Conservation (phyloP, 2,113 vertebrate species). For the Aleadryas rufinucha region DNA sequence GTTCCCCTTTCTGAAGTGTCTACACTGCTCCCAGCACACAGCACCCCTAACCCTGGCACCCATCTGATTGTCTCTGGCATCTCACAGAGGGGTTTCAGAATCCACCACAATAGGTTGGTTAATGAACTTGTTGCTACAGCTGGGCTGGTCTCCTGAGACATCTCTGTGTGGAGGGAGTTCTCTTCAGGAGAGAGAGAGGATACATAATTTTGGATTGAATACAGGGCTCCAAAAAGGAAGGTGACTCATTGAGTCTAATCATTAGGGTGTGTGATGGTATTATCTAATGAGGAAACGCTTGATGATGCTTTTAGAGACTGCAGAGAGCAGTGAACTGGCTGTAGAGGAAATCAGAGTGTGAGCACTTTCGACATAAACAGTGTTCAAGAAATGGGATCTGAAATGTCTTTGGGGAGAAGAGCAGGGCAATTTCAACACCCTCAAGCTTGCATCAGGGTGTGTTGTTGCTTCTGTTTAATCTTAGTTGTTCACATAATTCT, state of each 20-base stretch:
- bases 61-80: not conserved
- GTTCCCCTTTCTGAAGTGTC: not conserved
- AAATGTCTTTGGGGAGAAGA: slow-evolving; percentile 49
- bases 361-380: slow-evolving; percentile 41
- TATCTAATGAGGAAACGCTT: slow-evolving; percentile 67
- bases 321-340: slow-evolving; percentile 26
- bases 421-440: slow-evolving; percentile 33
- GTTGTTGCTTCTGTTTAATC: slow-evolving; percentile 32
- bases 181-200: slow-evolving; percentile 40
- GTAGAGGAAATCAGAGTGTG: slow-evolving; percentile 43
- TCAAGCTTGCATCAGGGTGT: slow-evolving; percentile 35
- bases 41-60: not conserved
- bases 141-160: not conserved
- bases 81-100: not conserved
- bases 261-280: slow-evolving; percentile 64
- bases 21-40: not conserved
- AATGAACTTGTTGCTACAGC: slow-evolving; percentile 39
- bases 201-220: slow-evolving; percentile 44
- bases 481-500: not conserved
- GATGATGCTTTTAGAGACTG: slow-evolving; percentile 61
- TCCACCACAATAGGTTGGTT: not conserved
- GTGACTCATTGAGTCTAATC: slow-evolving; percentile 58
- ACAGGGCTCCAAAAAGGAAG: slow-evolving; percentile 47
- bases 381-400: slow-evolving; percentile 45
- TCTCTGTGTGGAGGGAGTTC: not conserved